Evolutionary conservation across 2,797 vertebrate genomes (phyloP).

Genomic region (Hypotaenidia philippensis): DNA sequence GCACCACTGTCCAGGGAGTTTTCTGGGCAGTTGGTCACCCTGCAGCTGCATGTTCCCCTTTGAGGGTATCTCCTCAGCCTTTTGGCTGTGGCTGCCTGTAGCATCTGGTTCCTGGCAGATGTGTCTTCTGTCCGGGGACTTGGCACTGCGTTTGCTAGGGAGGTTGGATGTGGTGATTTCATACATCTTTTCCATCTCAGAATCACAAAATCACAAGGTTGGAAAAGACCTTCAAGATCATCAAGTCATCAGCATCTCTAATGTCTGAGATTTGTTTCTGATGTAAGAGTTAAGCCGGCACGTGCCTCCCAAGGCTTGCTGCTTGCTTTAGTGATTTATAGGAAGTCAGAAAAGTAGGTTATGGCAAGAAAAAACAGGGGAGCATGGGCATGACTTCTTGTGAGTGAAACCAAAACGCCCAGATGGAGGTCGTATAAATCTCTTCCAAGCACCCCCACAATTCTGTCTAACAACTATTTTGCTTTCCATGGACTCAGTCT

Average conservation of each 20-base stretch:
- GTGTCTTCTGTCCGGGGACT: neutral
- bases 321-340: conserved; percentile 15
- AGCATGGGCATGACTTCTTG: neutral
- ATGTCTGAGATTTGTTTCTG: neutral
- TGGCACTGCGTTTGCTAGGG: neutral
- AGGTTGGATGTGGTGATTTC: conserved; percentile 22
- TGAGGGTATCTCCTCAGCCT: neutral
- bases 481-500: neutral
- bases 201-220: too few relatives aligned
- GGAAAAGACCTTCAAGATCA: too few relatives aligned
- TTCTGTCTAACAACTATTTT: neutral
- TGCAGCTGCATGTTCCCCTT: neutral
- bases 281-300: neutral
- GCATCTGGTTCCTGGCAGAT: conserved; percentile 38
- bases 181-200: neutral
- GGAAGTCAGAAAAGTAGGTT: conserved; percentile 33
- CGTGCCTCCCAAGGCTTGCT: neutral
- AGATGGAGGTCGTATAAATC: neutral
- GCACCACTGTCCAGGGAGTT: conserved; percentile 7
- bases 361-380: neutral
- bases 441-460: neutral
- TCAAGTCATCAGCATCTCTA: neutral
- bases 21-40: neutral
- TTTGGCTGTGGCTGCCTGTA: neutral
- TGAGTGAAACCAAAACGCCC: neutral